A percentile compares a stretch with the other conserved stretches of the same genome.
Conservation (phyloP, 2,888 invertebrate genomes). For the Agriopis leucophaearia region DNA sequence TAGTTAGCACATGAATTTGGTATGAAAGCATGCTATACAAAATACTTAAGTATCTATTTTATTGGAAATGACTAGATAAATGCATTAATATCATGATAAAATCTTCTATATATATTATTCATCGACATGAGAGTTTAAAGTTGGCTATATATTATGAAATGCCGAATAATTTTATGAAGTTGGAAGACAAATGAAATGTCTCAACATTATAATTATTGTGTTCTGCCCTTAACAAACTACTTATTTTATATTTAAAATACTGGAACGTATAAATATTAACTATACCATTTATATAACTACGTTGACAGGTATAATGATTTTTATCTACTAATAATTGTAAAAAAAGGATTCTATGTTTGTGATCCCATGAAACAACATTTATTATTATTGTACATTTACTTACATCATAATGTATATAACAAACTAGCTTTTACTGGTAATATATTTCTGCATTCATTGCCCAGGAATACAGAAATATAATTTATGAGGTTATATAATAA, state of each 20-base stretch:
- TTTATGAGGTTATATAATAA: conserved; percentile 10
- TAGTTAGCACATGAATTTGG: background rate
- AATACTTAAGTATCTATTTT: background rate
- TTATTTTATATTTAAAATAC: background rate
- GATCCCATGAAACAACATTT: conserved; percentile 55
- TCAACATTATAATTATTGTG: background rate
- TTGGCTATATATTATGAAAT: background rate
- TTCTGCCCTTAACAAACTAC: background rate
- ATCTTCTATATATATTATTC: background rate
- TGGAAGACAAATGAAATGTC: conserved; percentile 39
- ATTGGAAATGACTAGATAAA: conserved; percentile 1
- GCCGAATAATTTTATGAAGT: conserved; percentile 3
- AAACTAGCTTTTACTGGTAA: conserved; percentile 27
- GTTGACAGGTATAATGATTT: background rate
- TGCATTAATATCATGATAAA: conserved; percentile 33
- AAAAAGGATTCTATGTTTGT: conserved; percentile 46
- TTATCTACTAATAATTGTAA: conserved; percentile 18
- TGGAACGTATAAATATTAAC: background rate
- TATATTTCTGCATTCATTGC: conserved; percentile 80
- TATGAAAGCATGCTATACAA: background rate
- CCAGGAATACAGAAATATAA: conserved; percentile 75
- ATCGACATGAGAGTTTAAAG: background rate
- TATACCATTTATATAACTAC: background rate
- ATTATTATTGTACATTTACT: conserved; percentile 34
- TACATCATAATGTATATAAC: conserved; percentile 10